Evolutionary conservation across 1,140 invertebrate genomes (phyloP), one percentile per base, ranked within the genome.

Genomic region (Bombus vancouverensis): DNA sequence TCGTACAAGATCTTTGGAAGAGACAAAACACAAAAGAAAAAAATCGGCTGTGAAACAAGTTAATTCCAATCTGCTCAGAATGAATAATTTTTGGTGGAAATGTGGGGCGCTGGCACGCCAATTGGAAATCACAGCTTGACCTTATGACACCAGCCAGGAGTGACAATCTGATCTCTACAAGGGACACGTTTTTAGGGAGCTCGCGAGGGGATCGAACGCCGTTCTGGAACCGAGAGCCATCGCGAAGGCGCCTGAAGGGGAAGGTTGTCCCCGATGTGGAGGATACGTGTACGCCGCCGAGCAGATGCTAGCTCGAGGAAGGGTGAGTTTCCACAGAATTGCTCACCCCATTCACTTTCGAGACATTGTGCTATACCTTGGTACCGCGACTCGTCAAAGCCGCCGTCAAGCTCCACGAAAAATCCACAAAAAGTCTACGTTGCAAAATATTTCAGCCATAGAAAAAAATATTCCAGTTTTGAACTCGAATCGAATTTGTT

Each of bases 251-350:
- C 97, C 97, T 39, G 97, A 98, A 89, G 98, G 98, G 34, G 96
- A 98, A 95, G 98, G 98, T 71, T 99, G 98, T 92, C 98, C 98
- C 39, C 96, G 98, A 87, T 99, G 98, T 94, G 98, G 98, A 75
- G 98, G 98, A 89, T 98, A 96, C 93, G 98, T 99, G 37, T 99
- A 98, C 95, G 98, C 98, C 85, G 98, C 98, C 75, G 98, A 99
- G 95, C 98, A 98, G 95, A 99, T 98, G 98, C 96, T 98, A 92
- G 98, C 98, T 85, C 96, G 98, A 91, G 98, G 98, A 96, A 96
- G 97, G 96, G 98, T 98, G 96, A 97, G 96, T 96, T 91, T 80
- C 32, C 5, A 6, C 22, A 42, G 72, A 65, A 78, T 78, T 78
- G 28, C 2, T 78, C 59, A n/a, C 28, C 37, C 53, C 74, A 15